Evolutionary conservation across 1,140 invertebrate species (phyloP), one percentile per base, ranked within the genome.

Genomic region (Galendromus occidentalis): DNA sequence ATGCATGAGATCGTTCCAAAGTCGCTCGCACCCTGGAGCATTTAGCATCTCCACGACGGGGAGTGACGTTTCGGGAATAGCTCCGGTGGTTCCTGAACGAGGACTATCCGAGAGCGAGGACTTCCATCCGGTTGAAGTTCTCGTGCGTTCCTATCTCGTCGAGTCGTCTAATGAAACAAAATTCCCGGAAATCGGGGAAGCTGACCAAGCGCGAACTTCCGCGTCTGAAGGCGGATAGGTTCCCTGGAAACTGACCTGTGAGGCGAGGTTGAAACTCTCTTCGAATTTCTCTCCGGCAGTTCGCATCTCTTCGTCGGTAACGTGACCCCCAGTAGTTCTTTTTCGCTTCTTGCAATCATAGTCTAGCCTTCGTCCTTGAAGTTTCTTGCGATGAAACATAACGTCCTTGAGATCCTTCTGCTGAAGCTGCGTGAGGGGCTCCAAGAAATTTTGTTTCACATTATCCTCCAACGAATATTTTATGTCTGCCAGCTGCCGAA

Each of bases 401-500:
- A 98, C 92, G 85, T 98, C 94, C 79, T 97, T 98, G 22, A 99
- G 80, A 77, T 99, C 95, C 81, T 97, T 98, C 67, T 85, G 91
- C 79, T 96, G 91, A 75, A 98, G 80, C 78, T 96, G 90, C 78
- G 92, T 88, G 68, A 98, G 78, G 30, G 95, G 95, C 77, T 98
- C 94, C 66, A 99, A 80, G 80, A 98, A 98, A 81, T 96, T 98
- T 78, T 98, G 94, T 78, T 98, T 98, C 71, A 98, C 94, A 79
- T 92, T 95, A 77, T 98, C 95, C 80, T 99, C 95, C 71, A 98
- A 78, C 51, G 93, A 91, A 79, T 98, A 98, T 79, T 98, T 98
- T 64, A 96, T 86, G 76, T 98, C 95, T 14, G 94, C 93, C 86
- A 98, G 91, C 79, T 97, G 91, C 76, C 90, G 93, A 75, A 96